These are phyloP conservation scores for Zhengitettix transpicula DNA, from an alignment of 2,888 invertebrate species.

Conservation along the genomic window DNA sequence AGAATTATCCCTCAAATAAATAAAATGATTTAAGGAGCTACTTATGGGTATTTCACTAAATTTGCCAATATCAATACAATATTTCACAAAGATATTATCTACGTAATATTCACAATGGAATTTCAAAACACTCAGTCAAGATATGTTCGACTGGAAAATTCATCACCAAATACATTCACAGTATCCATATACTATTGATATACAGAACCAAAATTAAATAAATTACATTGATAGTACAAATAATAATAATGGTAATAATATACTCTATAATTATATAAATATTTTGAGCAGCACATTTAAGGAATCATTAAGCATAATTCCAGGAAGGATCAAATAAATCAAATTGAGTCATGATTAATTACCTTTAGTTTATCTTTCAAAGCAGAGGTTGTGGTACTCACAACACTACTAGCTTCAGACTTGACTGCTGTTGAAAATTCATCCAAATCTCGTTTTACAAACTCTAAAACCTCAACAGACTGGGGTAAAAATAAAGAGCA, in stretches of 20 bases:
- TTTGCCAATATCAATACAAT: too few species aligned
- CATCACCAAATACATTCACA: background rate
- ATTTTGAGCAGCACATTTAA: too few species aligned
- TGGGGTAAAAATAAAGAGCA: slow-evolving; percentile 22
- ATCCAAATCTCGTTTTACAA: slow-evolving; percentile 59
- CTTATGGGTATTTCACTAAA: too few species aligned
- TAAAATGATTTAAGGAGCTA: too few species aligned
- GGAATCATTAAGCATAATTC: background rate
- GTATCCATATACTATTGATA: background rate
- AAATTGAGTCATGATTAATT: slow-evolving; percentile 10
- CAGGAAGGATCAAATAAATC: background rate
- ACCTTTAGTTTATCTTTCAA: slow-evolving; percentile 55
- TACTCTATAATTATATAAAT: too few species aligned
- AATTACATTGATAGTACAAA: too few species aligned
- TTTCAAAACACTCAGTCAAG: too few species aligned
- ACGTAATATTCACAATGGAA: too few species aligned
- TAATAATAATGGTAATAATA: too few species aligned
- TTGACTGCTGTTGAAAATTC: slow-evolving; percentile 56
- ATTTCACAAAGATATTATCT: too few species aligned
- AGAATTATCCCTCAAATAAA: too few species aligned
- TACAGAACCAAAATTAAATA: background rate
- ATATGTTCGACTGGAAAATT: too few species aligned
- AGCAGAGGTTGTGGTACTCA: slow-evolving; percentile 44
- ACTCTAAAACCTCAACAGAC: slow-evolving; percentile 57
- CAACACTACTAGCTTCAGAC: slow-evolving; percentile 49